Base-by-base conservation (phyloP, 1,140 invertebrate genomes). In the Bathynomus jamesi region DNA sequence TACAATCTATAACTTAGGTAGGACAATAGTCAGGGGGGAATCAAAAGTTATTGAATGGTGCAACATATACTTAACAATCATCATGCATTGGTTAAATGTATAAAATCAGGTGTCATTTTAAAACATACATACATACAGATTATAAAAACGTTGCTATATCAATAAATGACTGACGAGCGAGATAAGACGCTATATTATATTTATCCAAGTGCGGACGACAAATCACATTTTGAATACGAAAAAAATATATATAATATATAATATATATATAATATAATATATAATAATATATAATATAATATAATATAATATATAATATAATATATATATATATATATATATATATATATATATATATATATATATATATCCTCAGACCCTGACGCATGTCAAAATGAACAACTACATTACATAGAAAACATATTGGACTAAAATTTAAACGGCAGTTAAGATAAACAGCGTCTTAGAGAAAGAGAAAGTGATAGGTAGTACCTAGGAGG, bases 21-120 rank as follows among this genome's bases (percentile, higher is more conserved):
- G 29, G 63, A 30, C 63, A 65, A 30, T 30, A 65, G 25, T 29
- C 62, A 46, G 28, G 65, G 70, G 46, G 40, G 67, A 17, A 27
- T 63, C 21, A 61, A 25, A 25, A 60, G 10, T 30, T 61, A 61
- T n/a, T 61, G 60, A 25, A 61, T 24, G 27, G 60, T 24, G 60
- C 60, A 61, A 25, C 27, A 61, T 24, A 61, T 25, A 24, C 27
- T 61, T 61, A 61, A 24, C 27, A n/a, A n/a, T 61, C 11, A 53
- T 17, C 40, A 53, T 53, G 40, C 40, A 53, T 53, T 40, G n/a
- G n/a, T 40, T 53, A 17, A 53, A 53, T 53, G 40, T 53, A 53
- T 53, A 53, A 53, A 53, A 53, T 21, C 40, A 53, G 40, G 40
- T 53, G 40, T 53, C n/a, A n/a, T n/a, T 53, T 53, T 53, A 53